Percentiles rank a stretch among this genome's conserved stretches.
Evolutionary conservation across 2,888 invertebrate genomes (phyloP).

Genomic region (Trachelus iudaicus): DNA sequence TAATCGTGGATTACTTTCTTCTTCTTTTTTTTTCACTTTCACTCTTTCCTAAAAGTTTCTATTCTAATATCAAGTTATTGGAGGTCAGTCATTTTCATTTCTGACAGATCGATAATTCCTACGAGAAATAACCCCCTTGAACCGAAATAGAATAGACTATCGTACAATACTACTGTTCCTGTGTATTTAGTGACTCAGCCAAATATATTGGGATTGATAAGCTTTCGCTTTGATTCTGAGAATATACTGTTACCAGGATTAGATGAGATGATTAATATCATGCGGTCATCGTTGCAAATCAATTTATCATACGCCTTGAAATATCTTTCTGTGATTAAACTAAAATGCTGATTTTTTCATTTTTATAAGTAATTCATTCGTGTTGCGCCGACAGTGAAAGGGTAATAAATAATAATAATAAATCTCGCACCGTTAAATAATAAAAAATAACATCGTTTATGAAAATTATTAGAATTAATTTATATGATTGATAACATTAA

Average conservation of each 20-base stretch:
- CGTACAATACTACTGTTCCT: background rate
- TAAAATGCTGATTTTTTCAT: background rate
- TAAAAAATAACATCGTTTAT: background rate
- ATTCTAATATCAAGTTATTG: background rate
- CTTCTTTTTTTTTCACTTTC: background rate
- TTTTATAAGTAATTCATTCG: background rate
- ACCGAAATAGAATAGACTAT: background rate
- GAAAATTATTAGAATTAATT: background rate
- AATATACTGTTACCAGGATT: background rate
- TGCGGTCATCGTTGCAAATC: background rate
- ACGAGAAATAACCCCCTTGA: background rate
- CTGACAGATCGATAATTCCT: background rate
- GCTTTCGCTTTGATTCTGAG: background rate
- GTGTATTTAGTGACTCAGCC: background rate
- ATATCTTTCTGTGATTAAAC: background rate
- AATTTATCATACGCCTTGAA: background rate
- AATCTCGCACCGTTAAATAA: background rate
- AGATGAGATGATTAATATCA: background rate
- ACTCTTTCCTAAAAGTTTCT: background rate
- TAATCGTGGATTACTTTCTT: background rate
- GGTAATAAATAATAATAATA: too few relatives aligned
- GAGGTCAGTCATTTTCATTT: background rate
- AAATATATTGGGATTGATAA: background rate
- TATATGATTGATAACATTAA: background rate
- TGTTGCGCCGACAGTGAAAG: background rate